Percentiles rank a stretch among this genome's conserved stretches.
These are phyloP conservation scores for Bembecia ichneumoniformis DNA, from an alignment of 2,888 invertebrate species.

Conservation along the genomic window DNA sequence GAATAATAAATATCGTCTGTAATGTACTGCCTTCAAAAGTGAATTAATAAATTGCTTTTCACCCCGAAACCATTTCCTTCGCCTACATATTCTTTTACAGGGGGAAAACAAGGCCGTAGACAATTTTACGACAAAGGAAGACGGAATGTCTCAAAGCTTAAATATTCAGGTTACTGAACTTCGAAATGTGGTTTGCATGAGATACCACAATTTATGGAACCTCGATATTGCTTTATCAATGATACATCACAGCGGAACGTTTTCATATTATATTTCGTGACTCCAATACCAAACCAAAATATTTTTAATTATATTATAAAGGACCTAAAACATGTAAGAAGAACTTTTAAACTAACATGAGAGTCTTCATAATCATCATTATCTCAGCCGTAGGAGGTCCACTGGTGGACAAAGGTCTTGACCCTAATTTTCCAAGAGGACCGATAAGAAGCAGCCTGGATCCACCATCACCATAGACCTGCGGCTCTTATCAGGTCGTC, in stretches of 20 bases:
- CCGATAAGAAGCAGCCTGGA: too few relatives aligned
- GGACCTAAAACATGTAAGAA: too few relatives aligned
- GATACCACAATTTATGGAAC: constrained; percentile 21
- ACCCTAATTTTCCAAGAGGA: too few relatives aligned
- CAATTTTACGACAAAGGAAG: constrained; percentile 29
- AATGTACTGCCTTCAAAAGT: neutral
- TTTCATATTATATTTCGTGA: constrained; percentile 6
- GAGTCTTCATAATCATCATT: too few relatives aligned
- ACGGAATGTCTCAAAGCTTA: constrained; percentile 27
- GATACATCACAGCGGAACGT: constrained; percentile 8
- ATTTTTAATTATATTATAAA: too few relatives aligned
- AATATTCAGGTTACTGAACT: constrained; percentile 36
- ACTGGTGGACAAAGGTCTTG: too few relatives aligned
- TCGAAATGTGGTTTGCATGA: constrained; percentile 18
- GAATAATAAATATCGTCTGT: too few relatives aligned
- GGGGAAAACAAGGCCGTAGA: constrained; percentile 40
- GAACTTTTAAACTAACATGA: too few relatives aligned
- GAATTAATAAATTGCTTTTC: constrained; percentile 27
- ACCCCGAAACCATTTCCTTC: constrained; percentile 26
- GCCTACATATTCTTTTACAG: constrained; percentile 34
- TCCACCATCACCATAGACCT: too few relatives aligned
- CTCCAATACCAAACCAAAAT: neutral
- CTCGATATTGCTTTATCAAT: constrained; percentile 17
- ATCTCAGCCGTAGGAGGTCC: too few relatives aligned
- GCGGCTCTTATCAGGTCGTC: too few relatives aligned